Evolutionary conservation across 2,888 invertebrate genomes (phyloP).

Genomic region (Acronicta leporina): DNA sequence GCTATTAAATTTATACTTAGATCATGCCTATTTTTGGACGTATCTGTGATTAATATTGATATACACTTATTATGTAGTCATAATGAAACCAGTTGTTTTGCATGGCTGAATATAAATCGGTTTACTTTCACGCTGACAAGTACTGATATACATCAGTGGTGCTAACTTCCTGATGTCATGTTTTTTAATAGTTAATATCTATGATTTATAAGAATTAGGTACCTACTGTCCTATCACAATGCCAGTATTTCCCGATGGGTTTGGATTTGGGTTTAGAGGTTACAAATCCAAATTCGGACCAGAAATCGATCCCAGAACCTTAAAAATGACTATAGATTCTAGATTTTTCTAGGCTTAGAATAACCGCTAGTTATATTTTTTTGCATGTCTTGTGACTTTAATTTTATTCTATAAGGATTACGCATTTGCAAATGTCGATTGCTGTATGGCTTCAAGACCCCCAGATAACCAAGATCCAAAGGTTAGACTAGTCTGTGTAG

Average conservation of each 20-base stretch:
- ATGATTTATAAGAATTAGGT: conserved; percentile 15
- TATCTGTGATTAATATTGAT: conserved; percentile 27
- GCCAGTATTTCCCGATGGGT: too few relatives aligned
- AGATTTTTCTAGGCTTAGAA: conserved; percentile 1
- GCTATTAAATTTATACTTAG: too few relatives aligned
- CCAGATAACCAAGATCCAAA: not conserved
- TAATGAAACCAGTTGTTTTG: conserved; percentile 29
- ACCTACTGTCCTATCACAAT: not conserved
- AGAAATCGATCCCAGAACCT: too few relatives aligned
- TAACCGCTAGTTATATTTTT: not conserved
- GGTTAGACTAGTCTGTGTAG: conserved; percentile 2
- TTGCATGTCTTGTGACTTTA: conserved; percentile 2
- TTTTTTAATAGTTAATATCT: conserved; percentile 48
- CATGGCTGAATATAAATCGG: conserved; percentile 36
- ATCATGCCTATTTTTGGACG: conserved; percentile 18
- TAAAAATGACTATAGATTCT: not conserved
- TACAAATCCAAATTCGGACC: too few relatives aligned
- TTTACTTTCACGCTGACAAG: conserved; percentile 40
- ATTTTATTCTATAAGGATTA: conserved; percentile 1
- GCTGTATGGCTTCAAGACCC: not conserved
- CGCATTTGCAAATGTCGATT: not conserved
- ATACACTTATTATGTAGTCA: conserved; percentile 30
- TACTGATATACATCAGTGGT: conserved; percentile 30
- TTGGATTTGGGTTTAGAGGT: too few relatives aligned
- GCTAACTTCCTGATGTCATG: conserved; percentile 23